Base-by-base conservation (phyloP, 2,113 vertebrate genomes). In the Archocentrus centrarchus region DNA sequence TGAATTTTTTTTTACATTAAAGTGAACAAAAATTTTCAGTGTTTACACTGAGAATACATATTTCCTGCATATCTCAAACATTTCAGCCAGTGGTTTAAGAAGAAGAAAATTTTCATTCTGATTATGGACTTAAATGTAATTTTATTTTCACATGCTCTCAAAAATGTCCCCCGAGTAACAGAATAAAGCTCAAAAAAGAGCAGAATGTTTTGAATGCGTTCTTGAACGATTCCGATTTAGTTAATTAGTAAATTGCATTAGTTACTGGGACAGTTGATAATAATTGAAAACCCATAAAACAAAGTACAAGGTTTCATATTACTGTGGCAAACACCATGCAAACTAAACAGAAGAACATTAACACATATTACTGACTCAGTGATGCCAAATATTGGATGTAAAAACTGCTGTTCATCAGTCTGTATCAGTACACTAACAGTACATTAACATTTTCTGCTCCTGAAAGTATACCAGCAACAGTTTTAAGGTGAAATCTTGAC, bases 151-250 rank as follows among this genome's bases (percentile, higher is more conserved):
- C 18, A 39, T 32, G 44, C 27, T 66, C 20, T 76, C 30, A 20
- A 55, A 76, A 80, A 60, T 2, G 13, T 41, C 59, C 17, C 14
- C 30, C 14, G 8, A 61, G 41, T 35, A 47, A 61, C 22, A 61
- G 75, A 32, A 44, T 14, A 60, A 14, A 61, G 17, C 6, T 24
- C 4, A 41, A 11, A 60, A 79, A 68, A 41, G 55, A 85, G 79
- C 24, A 20, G 47, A 79, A 73, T 83, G 35, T 59, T 92, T 90
- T 87, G 9, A 22, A 83, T 79, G 80, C 83, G 89, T 94, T 92
- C 90, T 91, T 87, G 89, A 91, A 92, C 91, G 87, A 47, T 91
- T 90, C 92, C 83, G 81, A 92, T 92, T 93, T 47, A 22, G 83
- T 77, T 84, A 91, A 83, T 86, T 79, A 27, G 85, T 70, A 86